Evolutionary conservation across 2,113 vertebrate genomes (phyloP), one percentile per base, ranked within the genome.

Genomic region (Nothobranchius kuhntae): DNA sequence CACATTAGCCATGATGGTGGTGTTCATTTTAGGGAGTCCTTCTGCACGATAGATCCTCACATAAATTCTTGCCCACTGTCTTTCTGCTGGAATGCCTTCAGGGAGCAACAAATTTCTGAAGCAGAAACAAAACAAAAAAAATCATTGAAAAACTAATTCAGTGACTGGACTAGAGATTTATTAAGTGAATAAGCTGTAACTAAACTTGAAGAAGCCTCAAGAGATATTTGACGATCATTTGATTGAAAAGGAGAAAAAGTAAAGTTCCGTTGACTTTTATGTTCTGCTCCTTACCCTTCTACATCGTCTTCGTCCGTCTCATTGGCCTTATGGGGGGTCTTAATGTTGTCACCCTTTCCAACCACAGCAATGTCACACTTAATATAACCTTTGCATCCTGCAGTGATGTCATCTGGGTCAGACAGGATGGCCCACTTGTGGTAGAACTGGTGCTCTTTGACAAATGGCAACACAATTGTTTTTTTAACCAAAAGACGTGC

Each of bases 11-110:
- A 99, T 98, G 73, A 99, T 95, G 92, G 92, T 98, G 51, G 96
- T 96, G 93, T 99, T 99, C 96, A 98, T 99, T 6, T 97, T 95
- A 0, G 98, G 98, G 44, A 99, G 92, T 0, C 98, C 98, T 71
- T 98, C 97, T 0, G 98, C 98, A 0, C 95, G 90, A 75, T 96
- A 96, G 78, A 99, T 93, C 89, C 95, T 97, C 75, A 99, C 65
- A 2, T 98, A 98, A 89, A 96, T 98, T 21, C 96, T 92, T 0
- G 97, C 98, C 98, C 98, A 99, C 76, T 98, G 97, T 61, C 98
- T 92, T 78, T 99, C 97, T 0, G 93, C 44, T 0, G 98, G 96
- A 9, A 99, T 95, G 0, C 97, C 97, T 1, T 98, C 98, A 0
- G 98, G 98, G 14, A 99, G 94, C 61, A 99, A 91, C 13, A 99